Conservation (phyloP, 2,113 vertebrate genomes). For the Thunnus thynnus region DNA sequence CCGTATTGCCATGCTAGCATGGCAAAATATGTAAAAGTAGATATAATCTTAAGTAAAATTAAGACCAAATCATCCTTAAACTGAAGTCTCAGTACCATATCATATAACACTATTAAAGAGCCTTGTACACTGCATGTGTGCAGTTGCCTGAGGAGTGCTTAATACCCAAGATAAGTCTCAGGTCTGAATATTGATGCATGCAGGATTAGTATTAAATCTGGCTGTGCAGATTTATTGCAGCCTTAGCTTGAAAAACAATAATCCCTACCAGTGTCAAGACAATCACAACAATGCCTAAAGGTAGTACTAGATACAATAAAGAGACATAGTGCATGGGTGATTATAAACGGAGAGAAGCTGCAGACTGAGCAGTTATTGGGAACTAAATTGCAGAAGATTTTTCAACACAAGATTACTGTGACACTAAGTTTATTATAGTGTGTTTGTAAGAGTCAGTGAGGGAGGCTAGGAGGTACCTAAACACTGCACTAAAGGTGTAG, state of each 20-base stretch:
- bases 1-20: too few species aligned
- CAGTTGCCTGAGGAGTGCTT: conserved; percentile 52
- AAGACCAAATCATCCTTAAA: conserved; percentile 9
- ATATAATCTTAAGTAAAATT: conserved; percentile 37
- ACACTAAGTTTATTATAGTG: conserved; percentile 61
- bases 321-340: conserved; percentile 38
- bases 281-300: conserved; percentile 59
- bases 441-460: conserved; percentile 40
- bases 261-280: conserved; percentile 55
- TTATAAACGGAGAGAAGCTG: conserved; percentile 39
- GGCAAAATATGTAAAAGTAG: neutral
- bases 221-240: conserved; percentile 54
- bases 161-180: conserved; percentile 54
- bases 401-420: conserved; percentile 58
- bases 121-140: conserved; percentile 17
- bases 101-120: conserved; percentile 40
- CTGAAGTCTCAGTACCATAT: conserved; percentile 3
- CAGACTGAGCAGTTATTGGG: conserved; percentile 50
- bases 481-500: conserved; percentile 50
- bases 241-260: conserved; percentile 74
- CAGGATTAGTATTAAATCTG: conserved; percentile 67
- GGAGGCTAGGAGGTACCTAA: conserved; percentile 31
- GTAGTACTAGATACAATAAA: conserved; percentile 49
- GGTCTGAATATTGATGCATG: conserved; percentile 61
- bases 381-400: conserved; percentile 45